Evolutionary conservation across 1,140 invertebrate genomes (phyloP), one percentile per base, ranked within the genome.

Genomic region (Zophobas atratus): DNA sequence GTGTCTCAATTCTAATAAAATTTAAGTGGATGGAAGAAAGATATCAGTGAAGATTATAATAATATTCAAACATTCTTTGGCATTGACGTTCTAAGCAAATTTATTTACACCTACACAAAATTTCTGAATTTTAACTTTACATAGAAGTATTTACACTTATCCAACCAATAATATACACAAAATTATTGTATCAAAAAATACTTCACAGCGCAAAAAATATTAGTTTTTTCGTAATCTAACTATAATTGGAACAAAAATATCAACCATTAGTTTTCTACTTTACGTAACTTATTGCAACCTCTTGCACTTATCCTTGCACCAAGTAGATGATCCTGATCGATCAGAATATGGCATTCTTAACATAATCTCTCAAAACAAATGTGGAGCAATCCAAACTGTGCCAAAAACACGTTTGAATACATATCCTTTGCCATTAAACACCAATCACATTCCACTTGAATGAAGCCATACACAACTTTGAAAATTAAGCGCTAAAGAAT

Each of bases 61-160:
- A 51, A 51, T 43, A 67, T 67, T 67, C 60, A 67, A 67, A 67
- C 60, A 41, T 67, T 67, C 60, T 67, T 67, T 67, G 60, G 60
- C 60, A 67, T 67, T 67, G 36, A 43, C 36, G 43, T 43, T 20
- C 39, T 41, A 67, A 67, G 60, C 39, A 41, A 41, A n/a, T 67
- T 67, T 41, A 43, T 67, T 36, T 67, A 67, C 39, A 67, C 39
- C n/a, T 41, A 38, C 39, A 43, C 36, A 41, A 46, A 67, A 32
- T 20, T 4, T 51, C 20, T 51, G n/a, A 51, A 51, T 51, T 2
- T 20, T 20, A 51, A 51, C 49, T 6, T 51, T 51, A 51, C 49
- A 4, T 51, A 51, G 49, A 51, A 51, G 2, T 51, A 51, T 51
- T 51, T 51, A 51, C 49, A 51, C 49, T 20, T 51, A 51, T 51